Percentiles rank a stretch among this genome's conserved stretches.
phyloP scores from a whole-genome alignment of 2,113 vertebrate species.

The Campylomormyrus tamandua region DNA sequence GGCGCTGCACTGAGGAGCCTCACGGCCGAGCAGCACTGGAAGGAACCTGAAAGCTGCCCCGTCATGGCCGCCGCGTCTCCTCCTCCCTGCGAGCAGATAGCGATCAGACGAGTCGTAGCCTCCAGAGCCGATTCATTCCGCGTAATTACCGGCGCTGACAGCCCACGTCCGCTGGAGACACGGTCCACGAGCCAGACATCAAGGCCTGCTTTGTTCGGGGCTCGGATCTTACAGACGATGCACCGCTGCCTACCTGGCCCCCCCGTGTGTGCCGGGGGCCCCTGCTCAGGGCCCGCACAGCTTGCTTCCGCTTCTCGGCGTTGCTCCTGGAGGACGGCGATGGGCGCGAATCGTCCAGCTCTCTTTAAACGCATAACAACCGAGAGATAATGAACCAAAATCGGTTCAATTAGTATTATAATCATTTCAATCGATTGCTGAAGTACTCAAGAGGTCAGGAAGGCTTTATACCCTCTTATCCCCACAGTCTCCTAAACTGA shows the following conservation, averaged over 20 bases:
- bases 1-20: neutral
- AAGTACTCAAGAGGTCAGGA: neutral
- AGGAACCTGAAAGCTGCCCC: neutral
- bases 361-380: neutral
- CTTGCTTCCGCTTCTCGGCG: neutral
- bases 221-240: neutral
- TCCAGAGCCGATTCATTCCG: slow-evolving; percentile 1
- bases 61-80: neutral
- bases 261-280: neutral
- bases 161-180: slow-evolving; percentile 8
- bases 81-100: slow-evolving; percentile 1
- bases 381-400: neutral
- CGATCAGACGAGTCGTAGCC: neutral
- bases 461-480: neutral
- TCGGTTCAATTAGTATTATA: neutral
- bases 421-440: neutral
- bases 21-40: neutral
- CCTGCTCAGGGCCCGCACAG: neutral
- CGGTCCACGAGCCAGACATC: neutral
- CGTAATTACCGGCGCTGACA: slow-evolving; percentile 12
- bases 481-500: neutral
- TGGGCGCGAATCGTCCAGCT: neutral
- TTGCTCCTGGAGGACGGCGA: neutral
- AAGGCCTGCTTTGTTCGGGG: slow-evolving; percentile 10
- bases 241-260: neutral